A percentile compares a stretch with the other conserved stretches of the same genome.
Evolutionary conservation across 1,140 invertebrate species (phyloP).

Genomic region (Leptopilina clavipes): DNA sequence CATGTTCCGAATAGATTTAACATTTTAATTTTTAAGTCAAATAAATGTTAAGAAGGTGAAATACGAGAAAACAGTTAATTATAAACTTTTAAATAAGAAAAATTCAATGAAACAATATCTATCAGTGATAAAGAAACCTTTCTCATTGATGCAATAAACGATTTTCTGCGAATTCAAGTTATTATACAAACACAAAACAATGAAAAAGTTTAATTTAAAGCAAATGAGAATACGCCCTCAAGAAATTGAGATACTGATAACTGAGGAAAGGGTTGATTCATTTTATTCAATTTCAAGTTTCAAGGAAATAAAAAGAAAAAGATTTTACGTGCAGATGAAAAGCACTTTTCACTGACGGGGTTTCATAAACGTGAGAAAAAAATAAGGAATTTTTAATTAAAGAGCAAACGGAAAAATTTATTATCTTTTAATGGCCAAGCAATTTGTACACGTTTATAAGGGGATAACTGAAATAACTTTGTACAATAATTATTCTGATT

Average conservation of each 20-base stretch:
- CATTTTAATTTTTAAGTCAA: too few relatives aligned
- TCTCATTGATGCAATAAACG: too few relatives aligned
- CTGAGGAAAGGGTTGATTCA: constrained; percentile 1
- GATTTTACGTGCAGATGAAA: neutral
- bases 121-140: too few relatives aligned
- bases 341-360: neutral
- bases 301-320: constrained; percentile 1
- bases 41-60: neutral
- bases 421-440: too few relatives aligned
- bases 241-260: constrained; percentile 1
- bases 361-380: neutral
- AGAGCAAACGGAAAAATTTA: neutral
- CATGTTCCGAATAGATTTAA: neutral
- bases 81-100: too few relatives aligned
- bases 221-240: neutral
- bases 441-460: too few relatives aligned
- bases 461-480: neutral
- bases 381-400: neutral
- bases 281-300: constrained; percentile 14
- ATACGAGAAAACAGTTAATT: neutral
- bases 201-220: constrained; percentile 4
- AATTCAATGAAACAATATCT: too few relatives aligned
- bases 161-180: too few relatives aligned
- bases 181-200: too few relatives aligned
- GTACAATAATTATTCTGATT: too few relatives aligned